A percentile compares a stretch with the other conserved stretches of the same genome.
These are phyloP conservation scores for Julus scanicus DNA, from an alignment of 2,888 invertebrate species.

Conservation along the genomic window DNA sequence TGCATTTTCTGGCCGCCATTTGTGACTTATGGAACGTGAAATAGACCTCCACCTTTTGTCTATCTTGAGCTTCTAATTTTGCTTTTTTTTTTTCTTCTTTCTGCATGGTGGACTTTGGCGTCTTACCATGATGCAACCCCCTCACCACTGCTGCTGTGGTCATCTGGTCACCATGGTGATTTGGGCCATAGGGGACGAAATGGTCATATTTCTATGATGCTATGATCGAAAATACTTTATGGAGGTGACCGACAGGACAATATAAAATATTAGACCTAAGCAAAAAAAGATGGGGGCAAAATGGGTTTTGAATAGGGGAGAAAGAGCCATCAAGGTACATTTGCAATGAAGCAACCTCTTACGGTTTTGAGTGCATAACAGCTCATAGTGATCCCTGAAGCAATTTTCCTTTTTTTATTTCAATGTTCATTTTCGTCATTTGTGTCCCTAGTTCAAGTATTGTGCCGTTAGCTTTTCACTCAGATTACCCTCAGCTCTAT, in stretches of 20 bases:
- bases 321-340: slow-evolving; percentile 48
- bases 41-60: slow-evolving; percentile 18
- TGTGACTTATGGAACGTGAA: slow-evolving; percentile 49
- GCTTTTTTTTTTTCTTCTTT: neutral
- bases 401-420: slow-evolving; percentile 46
- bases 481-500: neutral
- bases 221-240: slow-evolving; percentile 41
- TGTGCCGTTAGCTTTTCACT: neutral
- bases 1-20: slow-evolving; percentile 50
- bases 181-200: neutral
- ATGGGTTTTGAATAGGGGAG: slow-evolving; percentile 40
- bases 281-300: slow-evolving; percentile 29
- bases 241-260: slow-evolving; percentile 44
- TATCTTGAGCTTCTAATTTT: slow-evolving; percentile 32
- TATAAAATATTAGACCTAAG: slow-evolving; percentile 35
- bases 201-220: slow-evolving; percentile 5
- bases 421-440: slow-evolving; percentile 49
- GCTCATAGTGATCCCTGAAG: slow-evolving; percentile 47
- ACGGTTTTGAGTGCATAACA: slow-evolving; percentile 40
- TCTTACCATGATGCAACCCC: neutral
- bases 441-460: neutral
- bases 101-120: neutral
- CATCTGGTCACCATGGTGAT: slow-evolving; percentile 41
- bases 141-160: neutral
- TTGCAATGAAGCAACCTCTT: slow-evolving; percentile 47